phyloP scores from a whole-genome alignment of 2,797 vertebrate genomes.

The Girardinus metallicus region DNA sequence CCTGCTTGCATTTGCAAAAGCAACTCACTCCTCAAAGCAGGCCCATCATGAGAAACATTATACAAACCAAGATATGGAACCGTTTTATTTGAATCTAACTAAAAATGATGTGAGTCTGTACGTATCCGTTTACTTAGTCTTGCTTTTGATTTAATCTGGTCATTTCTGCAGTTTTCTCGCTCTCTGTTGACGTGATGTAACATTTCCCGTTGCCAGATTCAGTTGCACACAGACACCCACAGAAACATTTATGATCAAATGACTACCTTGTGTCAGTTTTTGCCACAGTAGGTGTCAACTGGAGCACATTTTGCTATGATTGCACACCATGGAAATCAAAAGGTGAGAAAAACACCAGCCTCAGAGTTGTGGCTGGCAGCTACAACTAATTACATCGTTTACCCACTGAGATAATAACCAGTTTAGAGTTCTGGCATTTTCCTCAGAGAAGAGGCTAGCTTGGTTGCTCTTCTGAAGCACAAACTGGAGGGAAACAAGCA shows the following conservation, averaged over 20 bases:
- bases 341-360: background rate
- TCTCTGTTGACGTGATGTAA: background rate
- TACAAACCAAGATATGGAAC: background rate
- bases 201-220: background rate
- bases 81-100: background rate
- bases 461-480: background rate
- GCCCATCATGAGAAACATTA: background rate
- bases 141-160: slow-evolving; percentile 2
- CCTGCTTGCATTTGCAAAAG: background rate
- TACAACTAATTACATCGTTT: slow-evolving; percentile 4
- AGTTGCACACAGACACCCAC: background rate
- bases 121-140: background rate
- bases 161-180: background rate
- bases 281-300: background rate
- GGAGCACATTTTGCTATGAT: background rate
- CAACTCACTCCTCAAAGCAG: background rate
- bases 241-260: background rate
- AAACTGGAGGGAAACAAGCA: background rate
- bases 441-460: background rate
- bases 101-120: background rate
- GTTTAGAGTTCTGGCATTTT: background rate
- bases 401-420: background rate
- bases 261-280: background rate
- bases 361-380: background rate
- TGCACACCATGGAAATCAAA: background rate